Conservation (phyloP, 2,888 invertebrate genomes). For the Sclerodermus sp. region DNA sequence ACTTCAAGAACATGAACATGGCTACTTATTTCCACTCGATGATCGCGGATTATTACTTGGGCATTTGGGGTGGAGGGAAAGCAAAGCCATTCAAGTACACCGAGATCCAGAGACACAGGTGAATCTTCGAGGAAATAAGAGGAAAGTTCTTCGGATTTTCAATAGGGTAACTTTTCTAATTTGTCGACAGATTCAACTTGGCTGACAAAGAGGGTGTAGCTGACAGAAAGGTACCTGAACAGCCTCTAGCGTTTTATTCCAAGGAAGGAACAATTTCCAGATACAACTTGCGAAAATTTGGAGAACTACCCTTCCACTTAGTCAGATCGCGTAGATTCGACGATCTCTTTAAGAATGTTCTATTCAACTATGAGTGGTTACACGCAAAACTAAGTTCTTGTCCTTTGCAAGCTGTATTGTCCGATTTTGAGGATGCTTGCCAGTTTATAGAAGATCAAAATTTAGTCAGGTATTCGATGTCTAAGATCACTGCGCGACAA, state of each 20-base stretch:
- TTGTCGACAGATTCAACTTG: conserved; percentile 66
- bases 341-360: conserved; percentile 86
- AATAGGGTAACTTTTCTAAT: conserved; percentile 13
- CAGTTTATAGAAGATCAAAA: conserved; percentile 80
- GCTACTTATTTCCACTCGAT: conserved; percentile 95
- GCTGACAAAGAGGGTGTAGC: conserved; percentile 88
- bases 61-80: conserved; percentile 93
- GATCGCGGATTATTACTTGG: conserved; percentile 96
- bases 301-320: conserved; percentile 93
- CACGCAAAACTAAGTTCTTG: conserved; percentile 95
- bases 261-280: conserved; percentile 87
- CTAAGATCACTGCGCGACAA: not conserved
- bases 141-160: not conserved
- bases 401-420: conserved; percentile 90
- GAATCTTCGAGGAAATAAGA: conserved; percentile 3
- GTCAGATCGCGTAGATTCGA: conserved; percentile 87
- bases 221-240: conserved; percentile 92
- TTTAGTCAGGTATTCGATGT: conserved; percentile 66
- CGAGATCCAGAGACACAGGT: conserved; percentile 90
- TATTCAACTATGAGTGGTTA: conserved; percentile 97
- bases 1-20: conserved; percentile 97
- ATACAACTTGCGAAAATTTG: conserved; percentile 95
- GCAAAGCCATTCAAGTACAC: conserved; percentile 97
- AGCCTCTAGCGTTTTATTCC: conserved; percentile 87
- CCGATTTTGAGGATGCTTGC: conserved; percentile 94